Base-by-base conservation (phyloP, 2,888 invertebrate species). In the Quadroppia sp. region DNA sequence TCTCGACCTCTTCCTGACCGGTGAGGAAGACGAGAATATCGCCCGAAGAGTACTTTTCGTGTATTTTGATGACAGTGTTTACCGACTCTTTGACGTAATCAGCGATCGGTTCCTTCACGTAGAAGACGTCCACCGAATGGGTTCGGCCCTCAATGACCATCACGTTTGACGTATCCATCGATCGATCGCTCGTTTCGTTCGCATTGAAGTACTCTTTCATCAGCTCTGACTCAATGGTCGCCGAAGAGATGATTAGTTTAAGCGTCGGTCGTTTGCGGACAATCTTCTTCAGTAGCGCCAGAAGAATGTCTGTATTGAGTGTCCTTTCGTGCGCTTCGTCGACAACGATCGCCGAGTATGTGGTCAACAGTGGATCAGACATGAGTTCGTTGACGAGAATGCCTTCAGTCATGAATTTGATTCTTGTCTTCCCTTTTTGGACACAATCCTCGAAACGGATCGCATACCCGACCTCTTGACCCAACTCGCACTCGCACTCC, bases 301-400 rank as follows among this genome's bases (percentile, higher is more conserved):
- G 88, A 0, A 96, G 85, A 45, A 97, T 91, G 80, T 99, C 99
- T 0, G 96, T 96, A 82, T 94, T 88, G 71, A 94, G 86, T 0
- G 91, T 92, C 59, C 98, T 85, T 82, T 99, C 98, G 81, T 99
- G 99, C 0, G 94, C 96, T 85, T 97, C 96, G 81, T 97, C 96
- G 45, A 97, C 84, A 80, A 97, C 89, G 2, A 98, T 87, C 1
- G 91, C 90, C 59, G 89, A 88, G 82, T 98, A 99, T 78, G 89
- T 89, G 79, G 90, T 89, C 1, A 99, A 85, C 11, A 99, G 84
- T 0, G 98, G 99, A 81, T 99, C 97, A 0, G 88, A 87, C 86
- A 98, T 92, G 87, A 99, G 91, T 85, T 99, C 98, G 25, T 95
- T 86, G 1, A 99, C 85, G 32, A 99, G 82, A 75, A 98, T 90